Base-by-base conservation (phyloP, 2,888 invertebrate genomes). In the Scrobipalpa costella region DNA sequence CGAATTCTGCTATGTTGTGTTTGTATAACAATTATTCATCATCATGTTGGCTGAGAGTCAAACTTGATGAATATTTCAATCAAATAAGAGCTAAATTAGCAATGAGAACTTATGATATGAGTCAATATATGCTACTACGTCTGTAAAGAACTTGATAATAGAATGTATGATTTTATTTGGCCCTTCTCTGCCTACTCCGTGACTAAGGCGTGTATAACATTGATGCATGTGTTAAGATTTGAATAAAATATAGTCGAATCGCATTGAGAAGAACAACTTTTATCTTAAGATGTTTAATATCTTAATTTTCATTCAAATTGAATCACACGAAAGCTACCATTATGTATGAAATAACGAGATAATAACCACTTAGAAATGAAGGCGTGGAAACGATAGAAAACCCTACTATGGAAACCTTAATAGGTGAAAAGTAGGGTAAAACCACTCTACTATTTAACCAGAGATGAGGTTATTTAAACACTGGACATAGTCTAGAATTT, bases 391-490 rank as follows among this genome's bases (percentile, higher is more conserved):
- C 11, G 19, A 17, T 57, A 13, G 38, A 36, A 57, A 59, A 33
- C 49, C 34, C 34, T 40, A 27, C 27, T 27, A 27, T 44, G 44
- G 1, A 60, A 13, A 34, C 44, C 34, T 60, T 49, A 58, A 58
- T 58, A 27, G n/a, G 33, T 13, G 60, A 47, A 38, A 60, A 60
- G 40, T 47, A 60, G 60, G 60, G 15, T 60, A 60, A 60, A 60
- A 60, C 11, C 34, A 15, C 33, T n/a, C 55, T 59, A 21, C 44
- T 13, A 44, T 2, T 40, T 58, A 17, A 58, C 44, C 19, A 59
- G 44, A n/a, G 21, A 47, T 59, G 44, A 59, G 60, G 47, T 17
- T 60, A 49, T 36, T 59, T 49, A 60, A 47, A 60, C 49, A 34
- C 55, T 55, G 11, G 19, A n/a, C 50, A 21, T 52, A n/a, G 15